Base-by-base conservation (phyloP, 2,797 vertebrate species). In the Pseudomugil gertrudae region DNA sequence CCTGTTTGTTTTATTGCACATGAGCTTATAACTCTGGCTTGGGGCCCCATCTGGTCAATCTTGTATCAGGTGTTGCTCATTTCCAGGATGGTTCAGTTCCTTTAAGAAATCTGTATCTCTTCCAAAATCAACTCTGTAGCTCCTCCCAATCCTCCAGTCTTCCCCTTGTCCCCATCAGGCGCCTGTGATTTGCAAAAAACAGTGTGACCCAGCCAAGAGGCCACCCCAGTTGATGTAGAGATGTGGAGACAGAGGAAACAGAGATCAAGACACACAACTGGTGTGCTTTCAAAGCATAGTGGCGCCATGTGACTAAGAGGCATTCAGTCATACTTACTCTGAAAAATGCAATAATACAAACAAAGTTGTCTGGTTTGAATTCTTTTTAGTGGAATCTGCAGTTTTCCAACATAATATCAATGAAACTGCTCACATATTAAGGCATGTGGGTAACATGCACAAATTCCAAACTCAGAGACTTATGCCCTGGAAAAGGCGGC, bases 41-140 rank as follows among this genome's bases (percentile, higher is more conserved):
- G 45, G 32, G 61, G 68, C 59, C 69, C 73, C 65, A 69, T 85
- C 75, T 57, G 61, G 66, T 61, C 58, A 59, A 69, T 74, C 57
- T 52, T 64, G 29, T 60, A 69, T 79, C 84, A 89, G 79, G 81
- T 88, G 83, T 79, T 65, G 73, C 80, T 40, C 64, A 63, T 72
- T 71, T 79, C 76, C 63, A 55, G 27, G 77, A 74, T 78, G 50
- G 17, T 74, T 57, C 53, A 65, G 45, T 76, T 81, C 63, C 73
- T 79, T 53, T 72, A 53, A 53, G 48, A 77, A 74, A 77, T 76
- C 47, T 71, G 23, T 21, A 26, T 66, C 62, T 58, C 8, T 0
- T 35, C 84, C 87, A 92, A 90, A 87, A 82, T 63, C 71, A 87
- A 85, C 82, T 66, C 30, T 5, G 10, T 54, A 48, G 56, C 70